Base-by-base conservation (phyloP, 2,113 vertebrate species). In the Apus apus region DNA sequence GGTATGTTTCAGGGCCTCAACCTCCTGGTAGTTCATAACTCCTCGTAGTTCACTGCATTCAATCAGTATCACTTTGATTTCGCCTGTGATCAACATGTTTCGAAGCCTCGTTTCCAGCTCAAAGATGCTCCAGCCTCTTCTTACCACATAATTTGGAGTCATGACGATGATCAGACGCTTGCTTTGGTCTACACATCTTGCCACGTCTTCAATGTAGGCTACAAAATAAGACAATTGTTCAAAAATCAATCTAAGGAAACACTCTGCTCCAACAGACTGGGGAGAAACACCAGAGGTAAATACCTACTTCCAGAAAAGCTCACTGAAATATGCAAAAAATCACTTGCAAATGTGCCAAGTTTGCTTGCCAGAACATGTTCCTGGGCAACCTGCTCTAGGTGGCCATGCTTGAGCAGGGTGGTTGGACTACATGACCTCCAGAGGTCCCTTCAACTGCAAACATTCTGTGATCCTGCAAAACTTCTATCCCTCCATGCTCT, bases 21-120 rank as follows among this genome's bases (percentile, higher is more conserved):
- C 99, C 93, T 99, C 99, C 97, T 99, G 99, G 98, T 99, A 99
- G 98, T 99, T 99, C 98, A 99, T 99, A 97, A 99, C 99, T 97
- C 99, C 99, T 46, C 99, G 98, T 54, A 99, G 98, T 97, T 99
- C 99, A 87, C 99, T 99, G 92, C 99, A 99, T 97, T 99, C 99
- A 23, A 99, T 99, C 68, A 99, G 97, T 97, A 99, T 99, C 92
- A 99, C 99, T 98, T 99, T 99, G 96, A 99, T 99, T 98, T 99
- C 99, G 22, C 99, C 99, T 1, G 99, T 99, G 91, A 98, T 98
- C 94, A 99, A 98, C 99, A 99, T 99, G 97, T 99, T 99, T 95
- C 99, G 99, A 96, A 99, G 99, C 83, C 99, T 98, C 1, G 99
- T 99, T 98, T 99, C 99, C 98, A 99, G 98, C 98, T 99, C 99